These are phyloP conservation scores for Napeogenes sylphis DNA, from an alignment of 2,888 invertebrate species.

Conservation along the genomic window DNA sequence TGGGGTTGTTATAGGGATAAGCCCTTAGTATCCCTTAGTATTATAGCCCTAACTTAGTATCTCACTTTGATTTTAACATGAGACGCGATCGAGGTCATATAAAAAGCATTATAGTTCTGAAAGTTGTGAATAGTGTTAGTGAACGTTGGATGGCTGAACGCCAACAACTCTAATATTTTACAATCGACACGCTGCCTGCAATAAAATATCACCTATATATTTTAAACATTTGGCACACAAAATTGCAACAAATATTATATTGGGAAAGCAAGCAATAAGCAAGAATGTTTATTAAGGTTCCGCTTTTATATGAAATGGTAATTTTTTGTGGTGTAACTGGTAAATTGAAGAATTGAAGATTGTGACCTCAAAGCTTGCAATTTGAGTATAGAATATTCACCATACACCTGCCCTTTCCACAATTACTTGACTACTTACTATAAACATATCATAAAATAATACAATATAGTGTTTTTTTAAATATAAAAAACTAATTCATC, in stretches of 20 bases:
- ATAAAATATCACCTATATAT: conserved; percentile 43
- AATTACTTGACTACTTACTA: too few relatives aligned
- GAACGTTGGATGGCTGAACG: conserved; percentile 53
- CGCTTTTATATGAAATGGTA: neutral
- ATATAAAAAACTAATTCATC: too few relatives aligned
- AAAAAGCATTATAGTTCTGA: conserved; percentile 40
- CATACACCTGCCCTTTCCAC: too few relatives aligned
- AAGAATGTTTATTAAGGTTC: neutral
- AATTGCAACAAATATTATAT: conserved; percentile 9
- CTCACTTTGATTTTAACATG: neutral
- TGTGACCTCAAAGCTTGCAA: too few relatives aligned
- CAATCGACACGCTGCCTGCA: conserved; percentile 59
- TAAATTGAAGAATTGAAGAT: too few relatives aligned
- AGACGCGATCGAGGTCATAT: conserved; percentile 23
- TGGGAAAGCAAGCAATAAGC: too few relatives aligned
- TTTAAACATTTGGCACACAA: conserved; percentile 17
- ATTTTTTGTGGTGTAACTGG: neutral
- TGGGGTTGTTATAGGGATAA: too few relatives aligned
- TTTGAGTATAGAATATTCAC: too few relatives aligned
- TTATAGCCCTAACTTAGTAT: too few relatives aligned
- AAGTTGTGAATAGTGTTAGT: conserved; percentile 38
- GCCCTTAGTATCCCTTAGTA: too few relatives aligned
- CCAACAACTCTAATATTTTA: conserved; percentile 65
- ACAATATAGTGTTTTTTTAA: too few relatives aligned
- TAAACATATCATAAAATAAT: too few relatives aligned